Conservation (phyloP, 1,140 invertebrate genomes). For the Trichonephila inaurata region DNA sequence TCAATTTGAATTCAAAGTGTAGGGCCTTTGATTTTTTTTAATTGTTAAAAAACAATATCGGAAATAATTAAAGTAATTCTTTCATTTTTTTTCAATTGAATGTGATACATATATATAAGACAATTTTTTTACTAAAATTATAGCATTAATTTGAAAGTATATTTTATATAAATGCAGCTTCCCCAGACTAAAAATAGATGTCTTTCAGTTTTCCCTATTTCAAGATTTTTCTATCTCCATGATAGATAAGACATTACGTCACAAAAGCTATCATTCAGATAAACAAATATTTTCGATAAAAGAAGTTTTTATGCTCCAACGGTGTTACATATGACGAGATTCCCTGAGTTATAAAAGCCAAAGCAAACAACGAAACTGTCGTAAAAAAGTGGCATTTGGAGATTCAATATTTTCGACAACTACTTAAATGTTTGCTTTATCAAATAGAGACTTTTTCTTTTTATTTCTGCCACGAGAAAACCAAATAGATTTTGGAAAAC, state of each 20-base stretch:
- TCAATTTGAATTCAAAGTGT: no score
- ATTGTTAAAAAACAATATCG: no score
- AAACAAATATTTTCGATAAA: constrained; percentile 58
- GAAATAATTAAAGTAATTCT: no score
- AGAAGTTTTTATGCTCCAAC: constrained; percentile 29
- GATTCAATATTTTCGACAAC: constrained; percentile 61
- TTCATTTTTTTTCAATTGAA: no score
- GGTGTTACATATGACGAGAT: constrained; percentile 41
- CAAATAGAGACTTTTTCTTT: background rate
- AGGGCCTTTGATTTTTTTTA: no score
- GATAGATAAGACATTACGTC: constrained; percentile 40
- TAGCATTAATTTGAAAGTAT: no score
- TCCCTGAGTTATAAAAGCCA: constrained; percentile 18
- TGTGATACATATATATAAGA: no score
- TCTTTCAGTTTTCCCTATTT: background rate
- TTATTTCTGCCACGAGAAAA: background rate
- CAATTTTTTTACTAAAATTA: no score
- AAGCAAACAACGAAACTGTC: constrained; percentile 23
- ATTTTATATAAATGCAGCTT: no score
- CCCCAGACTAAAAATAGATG: no score
- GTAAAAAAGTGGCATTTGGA: constrained; percentile 22
- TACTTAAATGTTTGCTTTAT: constrained; percentile 43
- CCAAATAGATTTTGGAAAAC: constrained; percentile 37
- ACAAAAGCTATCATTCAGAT: constrained; percentile 12
- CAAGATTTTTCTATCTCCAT: background rate